Conservation (phyloP, 2,888 invertebrate species). For the Homarus gammarus region DNA sequence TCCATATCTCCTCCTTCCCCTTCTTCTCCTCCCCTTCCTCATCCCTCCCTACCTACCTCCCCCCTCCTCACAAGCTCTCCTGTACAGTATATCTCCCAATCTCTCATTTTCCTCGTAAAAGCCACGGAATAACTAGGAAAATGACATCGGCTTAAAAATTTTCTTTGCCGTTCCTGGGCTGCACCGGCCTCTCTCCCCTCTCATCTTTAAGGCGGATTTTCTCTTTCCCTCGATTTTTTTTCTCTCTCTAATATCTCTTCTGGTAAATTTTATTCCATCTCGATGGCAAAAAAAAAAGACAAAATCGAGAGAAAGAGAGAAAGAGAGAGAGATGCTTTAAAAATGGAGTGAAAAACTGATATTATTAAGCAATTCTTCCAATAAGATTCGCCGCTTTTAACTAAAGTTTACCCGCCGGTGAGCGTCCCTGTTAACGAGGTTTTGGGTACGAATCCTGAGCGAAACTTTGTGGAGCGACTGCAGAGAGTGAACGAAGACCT, state of each 20-base stretch:
- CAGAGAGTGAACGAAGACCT: neutral
- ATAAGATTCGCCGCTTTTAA: neutral
- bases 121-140: too few relatives aligned
- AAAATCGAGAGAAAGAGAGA: neutral
- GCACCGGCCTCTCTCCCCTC: neutral
- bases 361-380: neutral
- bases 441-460: neutral
- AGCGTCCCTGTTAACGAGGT: neutral
- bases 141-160: too few relatives aligned
- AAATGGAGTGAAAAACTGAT: neutral
- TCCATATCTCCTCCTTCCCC: too few relatives aligned
- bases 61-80: neutral
- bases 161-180: too few relatives aligned
- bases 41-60: neutral
- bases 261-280: neutral
- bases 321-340: neutral
- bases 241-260: neutral
- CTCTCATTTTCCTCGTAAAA: too few relatives aligned
- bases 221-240: neutral
- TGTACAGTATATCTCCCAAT: too few relatives aligned
- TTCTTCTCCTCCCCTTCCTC: neutral
- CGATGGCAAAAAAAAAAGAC: too few relatives aligned
- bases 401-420: constrained; percentile 1
- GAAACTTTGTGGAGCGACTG: neutral
- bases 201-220: neutral